These are phyloP conservation scores for Chelonus insularis DNA, from an alignment of 1,140 invertebrate species.

Conservation along the genomic window DNA sequence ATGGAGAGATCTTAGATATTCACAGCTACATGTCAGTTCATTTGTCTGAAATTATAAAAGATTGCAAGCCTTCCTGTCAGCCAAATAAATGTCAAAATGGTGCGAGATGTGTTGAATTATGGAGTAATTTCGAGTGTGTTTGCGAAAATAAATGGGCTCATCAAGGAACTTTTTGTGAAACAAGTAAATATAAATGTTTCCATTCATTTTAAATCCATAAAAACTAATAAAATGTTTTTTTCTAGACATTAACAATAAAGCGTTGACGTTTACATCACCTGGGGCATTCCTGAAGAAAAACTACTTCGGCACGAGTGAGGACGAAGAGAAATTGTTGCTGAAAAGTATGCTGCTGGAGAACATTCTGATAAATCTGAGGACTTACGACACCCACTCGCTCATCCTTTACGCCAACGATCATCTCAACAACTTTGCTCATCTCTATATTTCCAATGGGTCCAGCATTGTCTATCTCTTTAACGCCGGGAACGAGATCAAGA, in stretches of 20 bases:
- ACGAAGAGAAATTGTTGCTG: slow-evolving; percentile 65
- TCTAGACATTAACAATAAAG: slow-evolving; percentile 86
- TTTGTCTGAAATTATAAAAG: slow-evolving; percentile 85
- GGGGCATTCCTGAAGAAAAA: slow-evolving; percentile 79
- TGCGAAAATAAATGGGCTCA: slow-evolving; percentile 91
- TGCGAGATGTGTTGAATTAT: slow-evolving; percentile 86
- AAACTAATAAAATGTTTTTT: slow-evolving; percentile 19
- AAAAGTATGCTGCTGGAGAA: slow-evolving; percentile 76
- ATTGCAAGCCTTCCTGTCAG: slow-evolving; percentile 91
- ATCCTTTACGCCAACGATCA: slow-evolving; percentile 91
- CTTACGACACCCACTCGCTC: slow-evolving; percentile 79
- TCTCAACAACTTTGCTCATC: slow-evolving; percentile 90
- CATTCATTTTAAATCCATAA: not conserved
- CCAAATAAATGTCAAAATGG: slow-evolving; percentile 92
- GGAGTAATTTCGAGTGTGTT: slow-evolving; percentile 89
- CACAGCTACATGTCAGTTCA: slow-evolving; percentile 93
- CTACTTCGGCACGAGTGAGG: slow-evolving; percentile 67
- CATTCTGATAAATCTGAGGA: slow-evolving; percentile 84
- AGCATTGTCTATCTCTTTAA: slow-evolving; percentile 83
- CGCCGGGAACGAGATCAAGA: slow-evolving; percentile 76
- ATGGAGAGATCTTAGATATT: slow-evolving; percentile 87
- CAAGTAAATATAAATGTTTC: slow-evolving; percentile 66
- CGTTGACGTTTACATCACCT: slow-evolving; percentile 82
- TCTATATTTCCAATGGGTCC: slow-evolving; percentile 78
- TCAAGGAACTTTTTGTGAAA: slow-evolving; percentile 84